Evolutionary conservation across 2,888 invertebrate genomes (phyloP).

Genomic region (Abrostola triplasia): DNA sequence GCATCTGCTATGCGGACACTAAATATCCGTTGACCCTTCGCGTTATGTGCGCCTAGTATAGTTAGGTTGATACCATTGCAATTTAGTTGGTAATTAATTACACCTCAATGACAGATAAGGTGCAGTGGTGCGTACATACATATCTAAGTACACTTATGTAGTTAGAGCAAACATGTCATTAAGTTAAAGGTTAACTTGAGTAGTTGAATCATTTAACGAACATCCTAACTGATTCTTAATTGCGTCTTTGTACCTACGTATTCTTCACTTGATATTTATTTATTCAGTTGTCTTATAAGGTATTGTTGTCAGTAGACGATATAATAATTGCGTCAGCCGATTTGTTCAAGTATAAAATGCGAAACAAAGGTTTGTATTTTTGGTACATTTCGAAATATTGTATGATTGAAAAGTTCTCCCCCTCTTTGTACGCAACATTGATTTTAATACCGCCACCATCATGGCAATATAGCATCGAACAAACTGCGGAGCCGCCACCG

Average conservation of each 20-base stretch:
- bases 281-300: conserved; percentile 26
- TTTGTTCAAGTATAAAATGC: too few species aligned
- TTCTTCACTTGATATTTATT: conserved; percentile 20
- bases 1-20: conserved; percentile 87
- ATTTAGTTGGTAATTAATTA: conserved; percentile 85
- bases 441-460: conserved; percentile 16
- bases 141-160: conserved; percentile 41
- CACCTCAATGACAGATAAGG: conserved; percentile 85
- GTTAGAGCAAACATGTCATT: conserved; percentile 50
- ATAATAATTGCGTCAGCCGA: too few species aligned
- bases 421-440: conserved; percentile 6
- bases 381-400: neutral
- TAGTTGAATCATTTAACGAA: conserved; percentile 44
- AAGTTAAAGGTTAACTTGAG: conserved; percentile 51
- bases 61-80: conserved; percentile 63
- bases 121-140: conserved; percentile 69
- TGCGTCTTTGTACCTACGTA: conserved; percentile 26
- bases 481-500: conserved; percentile 29
- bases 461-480: conserved; percentile 26
- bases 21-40: conserved; percentile 86
- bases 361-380: neutral
- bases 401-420: neutral
- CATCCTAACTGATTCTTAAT: conserved; percentile 48
- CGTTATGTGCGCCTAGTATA: conserved; percentile 74
- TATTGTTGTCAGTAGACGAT: conserved; percentile 1